phyloP scores from a whole-genome alignment of 1,140 invertebrate genomes.

The Rhynchophorus ferrugineus region DNA sequence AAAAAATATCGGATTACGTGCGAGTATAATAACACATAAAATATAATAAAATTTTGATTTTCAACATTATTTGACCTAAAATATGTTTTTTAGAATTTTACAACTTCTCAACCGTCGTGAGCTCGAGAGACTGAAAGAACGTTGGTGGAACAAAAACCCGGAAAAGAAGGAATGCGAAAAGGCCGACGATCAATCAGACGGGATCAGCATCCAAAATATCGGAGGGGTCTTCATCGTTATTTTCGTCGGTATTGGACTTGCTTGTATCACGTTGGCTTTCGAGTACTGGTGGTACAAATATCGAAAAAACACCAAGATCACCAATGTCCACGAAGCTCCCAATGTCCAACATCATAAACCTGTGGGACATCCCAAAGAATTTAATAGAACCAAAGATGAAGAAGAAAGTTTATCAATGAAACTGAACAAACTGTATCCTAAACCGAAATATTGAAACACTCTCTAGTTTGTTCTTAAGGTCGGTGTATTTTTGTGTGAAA shows the following conservation, averaged over 20 bases:
- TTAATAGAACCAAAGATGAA: background rate
- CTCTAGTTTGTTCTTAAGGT: no score
- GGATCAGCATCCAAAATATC: conserved; percentile 95
- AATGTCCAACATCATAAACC: background rate
- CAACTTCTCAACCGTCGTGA: conserved; percentile 85
- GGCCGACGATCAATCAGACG: conserved; percentile 85
- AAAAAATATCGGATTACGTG: no score
- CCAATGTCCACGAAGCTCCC: conserved; percentile 7
- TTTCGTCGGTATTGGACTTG: conserved; percentile 85
- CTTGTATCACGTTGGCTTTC: conserved; percentile 82
- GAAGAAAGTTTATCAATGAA: conserved; percentile 4
- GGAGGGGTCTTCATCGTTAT: conserved; percentile 96
- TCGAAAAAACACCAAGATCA: conserved; percentile 41
- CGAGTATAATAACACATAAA: no score
- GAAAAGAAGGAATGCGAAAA: conserved; percentile 74
- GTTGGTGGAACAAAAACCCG: conserved; percentile 90
- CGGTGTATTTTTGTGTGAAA: no score
- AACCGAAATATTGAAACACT: conserved; percentile 7
- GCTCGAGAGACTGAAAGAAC: conserved; percentile 88
- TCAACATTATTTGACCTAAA: no score
- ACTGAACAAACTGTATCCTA: conserved; percentile 6
- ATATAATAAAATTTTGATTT: no score
- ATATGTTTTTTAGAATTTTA: conserved; percentile 65
- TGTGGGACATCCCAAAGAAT: background rate
- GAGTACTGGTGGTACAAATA: conserved; percentile 94